phyloP scores from a whole-genome alignment of 2,797 vertebrate species.

The Otolemur crassicaudatus region DNA sequence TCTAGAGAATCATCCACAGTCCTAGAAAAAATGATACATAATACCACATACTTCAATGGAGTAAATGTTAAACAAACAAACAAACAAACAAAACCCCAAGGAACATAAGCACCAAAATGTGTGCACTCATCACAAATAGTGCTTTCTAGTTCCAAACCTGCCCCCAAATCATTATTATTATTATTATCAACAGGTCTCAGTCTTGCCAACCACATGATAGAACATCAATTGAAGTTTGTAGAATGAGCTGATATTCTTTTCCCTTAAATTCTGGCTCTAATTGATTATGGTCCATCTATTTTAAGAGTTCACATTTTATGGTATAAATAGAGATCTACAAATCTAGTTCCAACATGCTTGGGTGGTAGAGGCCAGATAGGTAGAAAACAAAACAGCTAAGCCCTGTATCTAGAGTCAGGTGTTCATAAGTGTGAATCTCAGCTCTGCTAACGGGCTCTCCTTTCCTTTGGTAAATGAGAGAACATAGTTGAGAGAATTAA shows the following conservation, averaged over 20 bases:
- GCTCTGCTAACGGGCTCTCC: not conserved
- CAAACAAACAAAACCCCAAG: not conserved
- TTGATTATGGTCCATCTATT: not conserved
- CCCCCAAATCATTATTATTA: no score
- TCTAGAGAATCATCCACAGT: not conserved
- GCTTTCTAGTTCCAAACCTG: not conserved
- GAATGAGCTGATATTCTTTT: not conserved
- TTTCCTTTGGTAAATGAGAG: not conserved
- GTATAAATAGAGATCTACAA: not conserved
- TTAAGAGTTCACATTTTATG: not conserved
- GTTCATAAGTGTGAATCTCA: not conserved
- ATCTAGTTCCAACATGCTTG: not conserved
- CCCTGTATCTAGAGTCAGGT: not conserved
- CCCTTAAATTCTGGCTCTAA: not conserved
- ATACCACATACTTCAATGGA: not conserved
- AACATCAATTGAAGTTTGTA: not conserved
- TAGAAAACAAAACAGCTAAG: not conserved
- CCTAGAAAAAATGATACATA: not conserved
- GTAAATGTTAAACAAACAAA: not conserved
- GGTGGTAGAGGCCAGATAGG: not conserved
- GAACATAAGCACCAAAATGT: slow-evolving; percentile 15
- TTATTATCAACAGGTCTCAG: not conserved
- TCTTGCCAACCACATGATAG: not conserved
- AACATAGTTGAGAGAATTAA: not conserved
- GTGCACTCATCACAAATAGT: not conserved